Percentiles rank a stretch among this genome's conserved stretches.
These are phyloP conservation scores for Lasioglossum baleicum DNA, from an alignment of 1,140 invertebrate species.

Conservation along the genomic window DNA sequence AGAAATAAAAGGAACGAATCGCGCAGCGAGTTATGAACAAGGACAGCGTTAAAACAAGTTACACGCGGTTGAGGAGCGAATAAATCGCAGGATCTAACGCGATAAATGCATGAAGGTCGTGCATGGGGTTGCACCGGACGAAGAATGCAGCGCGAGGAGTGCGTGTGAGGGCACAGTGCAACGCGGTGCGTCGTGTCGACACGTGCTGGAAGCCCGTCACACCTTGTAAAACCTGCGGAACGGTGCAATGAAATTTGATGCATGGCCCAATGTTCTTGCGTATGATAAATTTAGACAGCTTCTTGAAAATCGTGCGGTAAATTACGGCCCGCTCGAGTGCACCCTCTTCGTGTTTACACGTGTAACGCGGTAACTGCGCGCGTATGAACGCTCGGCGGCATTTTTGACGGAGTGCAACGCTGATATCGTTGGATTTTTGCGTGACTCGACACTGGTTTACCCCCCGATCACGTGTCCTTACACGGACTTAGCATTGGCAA, in stretches of 20 bases:
- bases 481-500: too few relatives aligned
- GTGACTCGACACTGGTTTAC: neutral
- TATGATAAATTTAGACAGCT: conserved; percentile 31
- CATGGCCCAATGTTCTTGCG: conserved; percentile 37
- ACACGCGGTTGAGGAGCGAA: neutral
- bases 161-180: conserved; percentile 13
- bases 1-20: neutral
- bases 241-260: conserved; percentile 54
- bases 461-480: too few relatives aligned
- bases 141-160: conserved; percentile 37
- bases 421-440: neutral
- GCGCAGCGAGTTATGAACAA: too few relatives aligned
- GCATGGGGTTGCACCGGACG: conserved; percentile 39
- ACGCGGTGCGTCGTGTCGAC: conserved; percentile 43
- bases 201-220: conserved; percentile 67
- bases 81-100: neutral
- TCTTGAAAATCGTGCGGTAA: conserved; percentile 38
- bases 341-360: conserved; percentile 38
- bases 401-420: too few relatives aligned
- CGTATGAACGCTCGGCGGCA: neutral
- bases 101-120: conserved; percentile 10
- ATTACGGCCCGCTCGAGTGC: conserved; percentile 26
- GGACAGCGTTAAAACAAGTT: too few relatives aligned
- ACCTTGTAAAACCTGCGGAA: conserved; percentile 64
- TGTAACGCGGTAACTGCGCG: neutral